Evolutionary conservation across 2,888 invertebrate genomes (phyloP), one percentile per base, ranked within the genome.

Genomic region (Metellina segmentata): DNA sequence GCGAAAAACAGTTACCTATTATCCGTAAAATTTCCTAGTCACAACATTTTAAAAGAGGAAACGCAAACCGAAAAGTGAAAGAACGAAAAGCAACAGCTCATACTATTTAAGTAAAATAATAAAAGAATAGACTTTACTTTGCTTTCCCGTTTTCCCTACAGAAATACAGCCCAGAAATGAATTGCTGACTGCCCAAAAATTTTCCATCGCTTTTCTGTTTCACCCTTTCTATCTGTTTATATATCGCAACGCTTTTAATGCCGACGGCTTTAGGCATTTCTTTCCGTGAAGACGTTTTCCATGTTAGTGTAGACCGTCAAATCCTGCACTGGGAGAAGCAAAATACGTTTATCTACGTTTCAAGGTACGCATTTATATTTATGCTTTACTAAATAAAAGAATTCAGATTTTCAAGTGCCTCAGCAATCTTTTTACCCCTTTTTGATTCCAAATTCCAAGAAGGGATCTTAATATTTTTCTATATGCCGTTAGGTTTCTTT

Each of bases 151-250:
- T 48, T 11, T 20, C 11, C 52, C 34, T 61, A 34, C 52, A 69
- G 77, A 85, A 77, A 85, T 85, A 77, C 77, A 78, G 85, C 69
- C 77, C 77, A 85, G 61, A 85, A 85, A 85, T 78, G 70, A 85
- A 85, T 85, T 85, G 85, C 85, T 85, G 85, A 85, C 85, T 85
- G 13, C 85, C 85, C 77, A 78, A 85, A 85, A 85, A 48, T 85
- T 85, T 49, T 49, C 61, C 85, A 69, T 49, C 9, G 77, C 77
- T 53, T 77, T 85, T 53, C 85, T 77, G 49, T 77, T 85, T 78
- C 85, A 85, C 69, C 70, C 77, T 85, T 61, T 85, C n/a, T 48
- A 48, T 70, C 85, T 85, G 85, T 53, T 85, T 85, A 77, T 85
- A 85, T 75, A 75, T 70, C 78, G 51, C 69, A 85, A 85, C 52